Conservation (phyloP, 2,113 vertebrate genomes). For the Bombycilla garrulus region DNA sequence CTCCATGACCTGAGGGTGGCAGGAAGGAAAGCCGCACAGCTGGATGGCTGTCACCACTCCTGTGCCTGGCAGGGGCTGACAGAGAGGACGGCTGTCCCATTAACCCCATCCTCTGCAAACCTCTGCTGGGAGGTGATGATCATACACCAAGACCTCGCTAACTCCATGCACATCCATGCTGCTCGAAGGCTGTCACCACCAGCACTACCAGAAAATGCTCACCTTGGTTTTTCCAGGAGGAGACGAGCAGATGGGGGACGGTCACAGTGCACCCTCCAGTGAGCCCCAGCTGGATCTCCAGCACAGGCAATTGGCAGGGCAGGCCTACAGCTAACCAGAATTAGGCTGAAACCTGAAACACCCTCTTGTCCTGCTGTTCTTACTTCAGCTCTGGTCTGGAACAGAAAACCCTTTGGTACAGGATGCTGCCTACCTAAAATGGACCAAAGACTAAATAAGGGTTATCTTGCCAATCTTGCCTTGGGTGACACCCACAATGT, state of each 20-base stretch:
- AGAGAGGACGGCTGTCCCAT: background rate
- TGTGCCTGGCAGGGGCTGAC: background rate
- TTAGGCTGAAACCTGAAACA: background rate
- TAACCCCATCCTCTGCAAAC: background rate
- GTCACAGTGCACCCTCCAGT: rapidly evolving
- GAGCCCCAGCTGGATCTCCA: background rate
- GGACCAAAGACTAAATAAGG: background rate
- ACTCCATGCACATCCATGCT: background rate
- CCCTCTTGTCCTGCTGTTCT: background rate
- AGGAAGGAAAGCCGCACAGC: background rate
- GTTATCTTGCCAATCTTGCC: background rate
- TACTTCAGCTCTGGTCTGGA: background rate
- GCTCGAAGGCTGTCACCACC: background rate
- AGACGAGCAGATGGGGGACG: background rate
- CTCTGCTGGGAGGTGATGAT: background rate
- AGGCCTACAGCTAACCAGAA: background rate
- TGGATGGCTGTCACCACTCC: background rate
- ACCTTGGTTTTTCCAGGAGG: background rate
- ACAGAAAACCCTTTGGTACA: background rate
- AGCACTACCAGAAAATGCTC: background rate
- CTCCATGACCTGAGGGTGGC: background rate
- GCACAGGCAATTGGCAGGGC: background rate
- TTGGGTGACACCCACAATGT: background rate
- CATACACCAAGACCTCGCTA: background rate
- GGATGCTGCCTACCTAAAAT: background rate